These are phyloP conservation scores for Choreutis nemorana DNA, from an alignment of 2,888 invertebrate species.

Conservation along the genomic window DNA sequence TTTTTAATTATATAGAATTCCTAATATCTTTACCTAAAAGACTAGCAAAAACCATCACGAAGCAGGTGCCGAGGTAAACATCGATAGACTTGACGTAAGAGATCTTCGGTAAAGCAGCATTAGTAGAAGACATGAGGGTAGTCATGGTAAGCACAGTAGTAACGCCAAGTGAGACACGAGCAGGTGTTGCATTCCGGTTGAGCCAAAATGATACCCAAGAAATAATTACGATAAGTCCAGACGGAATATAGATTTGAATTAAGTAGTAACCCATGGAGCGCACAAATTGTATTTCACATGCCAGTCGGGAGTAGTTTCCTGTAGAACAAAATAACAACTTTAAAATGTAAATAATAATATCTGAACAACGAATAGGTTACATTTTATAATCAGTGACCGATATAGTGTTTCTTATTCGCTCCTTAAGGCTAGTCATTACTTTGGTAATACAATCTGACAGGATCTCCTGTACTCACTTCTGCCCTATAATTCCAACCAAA, in stretches of 20 bases:
- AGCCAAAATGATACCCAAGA: constrained; percentile 98
- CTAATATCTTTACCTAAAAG: constrained; percentile 86
- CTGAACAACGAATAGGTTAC: background rate
- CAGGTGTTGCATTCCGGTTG: constrained; percentile 94
- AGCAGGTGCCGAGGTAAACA: constrained; percentile 96
- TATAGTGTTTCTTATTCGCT: too few relatives aligned
- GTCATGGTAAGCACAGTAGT: constrained; percentile 98
- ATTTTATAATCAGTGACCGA: too few relatives aligned
- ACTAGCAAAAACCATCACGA: constrained; percentile 99
- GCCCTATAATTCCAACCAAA: too few relatives aligned
- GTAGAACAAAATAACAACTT: constrained; percentile 28
- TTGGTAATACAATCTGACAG: background rate
- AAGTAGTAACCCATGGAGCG: constrained; percentile 98
- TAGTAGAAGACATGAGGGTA: constrained; percentile 95
- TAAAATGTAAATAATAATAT: constrained; percentile 1
- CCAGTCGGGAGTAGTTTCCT: constrained; percentile 97
- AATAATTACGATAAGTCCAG: constrained; percentile 95
- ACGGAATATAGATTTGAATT: constrained; percentile 98
- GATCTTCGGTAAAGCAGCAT: constrained; percentile 96
- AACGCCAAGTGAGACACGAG: constrained; percentile 91
- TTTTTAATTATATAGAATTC: background rate
- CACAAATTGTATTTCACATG: constrained; percentile 96
- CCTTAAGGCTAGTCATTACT: too few relatives aligned
- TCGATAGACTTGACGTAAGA: constrained; percentile 98
- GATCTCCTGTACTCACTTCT: too few relatives aligned